Conservation (phyloP, 64 coral and sea anemone species). For the Cladopsammia gracilis region DNA sequence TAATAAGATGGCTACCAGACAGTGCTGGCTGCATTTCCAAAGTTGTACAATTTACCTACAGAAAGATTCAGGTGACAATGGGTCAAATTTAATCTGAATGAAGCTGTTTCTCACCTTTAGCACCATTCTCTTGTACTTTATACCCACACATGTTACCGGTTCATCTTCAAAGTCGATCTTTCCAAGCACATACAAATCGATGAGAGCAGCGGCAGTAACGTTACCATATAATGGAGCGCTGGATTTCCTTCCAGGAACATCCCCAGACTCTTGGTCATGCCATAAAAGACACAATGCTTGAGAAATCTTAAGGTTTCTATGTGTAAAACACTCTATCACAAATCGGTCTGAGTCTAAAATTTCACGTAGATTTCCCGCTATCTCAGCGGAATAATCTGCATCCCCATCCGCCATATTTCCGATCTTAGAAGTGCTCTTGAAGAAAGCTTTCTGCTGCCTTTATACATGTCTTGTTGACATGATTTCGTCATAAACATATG, state of each 20-base stretch:
- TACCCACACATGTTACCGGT: constrained; percentile 48
- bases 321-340: constrained; percentile 63
- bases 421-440: no score
- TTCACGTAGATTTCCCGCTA: constrained; percentile 60
- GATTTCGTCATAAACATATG: no score
- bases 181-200: constrained; percentile 63
- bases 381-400: constrained; percentile 64
- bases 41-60: background rate
- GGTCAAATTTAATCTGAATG: no score
- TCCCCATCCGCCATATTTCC: constrained; percentile 40
- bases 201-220: constrained; percentile 32
- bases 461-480: no score
- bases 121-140: constrained; percentile 50
- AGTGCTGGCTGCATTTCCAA: no score
- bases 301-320: constrained; percentile 67
- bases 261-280: constrained; percentile 67
- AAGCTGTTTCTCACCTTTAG: constrained; percentile 59
- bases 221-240: constrained; percentile 36
- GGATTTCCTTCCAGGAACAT: constrained; percentile 60
- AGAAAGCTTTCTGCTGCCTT: no score
- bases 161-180: constrained; percentile 68
- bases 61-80: no score
- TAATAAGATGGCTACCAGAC: no score
- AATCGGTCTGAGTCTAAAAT: constrained; percentile 68
- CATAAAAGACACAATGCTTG: constrained; percentile 82